phyloP scores from a whole-genome alignment of 2,888 invertebrate genomes.

The Drepana falcataria region DNA sequence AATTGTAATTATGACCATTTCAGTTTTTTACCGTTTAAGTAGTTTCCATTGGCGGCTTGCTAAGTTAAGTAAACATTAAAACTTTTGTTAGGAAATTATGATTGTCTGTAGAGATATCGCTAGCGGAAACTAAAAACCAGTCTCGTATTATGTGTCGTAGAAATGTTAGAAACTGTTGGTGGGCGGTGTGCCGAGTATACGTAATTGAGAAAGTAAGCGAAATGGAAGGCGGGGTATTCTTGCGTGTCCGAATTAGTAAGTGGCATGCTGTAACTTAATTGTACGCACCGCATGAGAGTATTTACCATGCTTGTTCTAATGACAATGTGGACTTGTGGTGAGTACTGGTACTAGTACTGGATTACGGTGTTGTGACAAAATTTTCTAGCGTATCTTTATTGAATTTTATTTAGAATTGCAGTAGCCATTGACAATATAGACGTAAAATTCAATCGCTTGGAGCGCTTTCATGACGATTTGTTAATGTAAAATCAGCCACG shows the following conservation, averaged over 20 bases:
- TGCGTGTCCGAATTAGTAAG: constrained; percentile 36
- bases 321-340: too few species aligned
- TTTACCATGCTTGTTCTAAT: not conserved
- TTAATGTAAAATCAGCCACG: not conserved
- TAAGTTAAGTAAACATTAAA: not conserved
- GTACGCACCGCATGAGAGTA: constrained; percentile 1
- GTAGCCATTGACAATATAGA: not conserved
- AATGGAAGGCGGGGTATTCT: constrained; percentile 48
- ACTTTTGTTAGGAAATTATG: not conserved
- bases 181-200: constrained; percentile 24
- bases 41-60: not conserved
- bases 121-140: not conserved
- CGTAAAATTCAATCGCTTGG: not conserved
- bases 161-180: constrained; percentile 42
- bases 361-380: too few species aligned
- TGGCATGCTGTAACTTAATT: constrained; percentile 14
- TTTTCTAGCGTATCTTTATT: too few species aligned
- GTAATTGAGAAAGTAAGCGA: constrained; percentile 70
- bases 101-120: not conserved
- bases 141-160: constrained; percentile 1
- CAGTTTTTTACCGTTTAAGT: too few species aligned
- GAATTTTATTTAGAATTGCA: too few species aligned
- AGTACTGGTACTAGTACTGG: too few species aligned
- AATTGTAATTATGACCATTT: too few species aligned
- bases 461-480: not conserved